phyloP scores from a whole-genome alignment of 2,797 vertebrate species.

The Acanthornis magna region DNA sequence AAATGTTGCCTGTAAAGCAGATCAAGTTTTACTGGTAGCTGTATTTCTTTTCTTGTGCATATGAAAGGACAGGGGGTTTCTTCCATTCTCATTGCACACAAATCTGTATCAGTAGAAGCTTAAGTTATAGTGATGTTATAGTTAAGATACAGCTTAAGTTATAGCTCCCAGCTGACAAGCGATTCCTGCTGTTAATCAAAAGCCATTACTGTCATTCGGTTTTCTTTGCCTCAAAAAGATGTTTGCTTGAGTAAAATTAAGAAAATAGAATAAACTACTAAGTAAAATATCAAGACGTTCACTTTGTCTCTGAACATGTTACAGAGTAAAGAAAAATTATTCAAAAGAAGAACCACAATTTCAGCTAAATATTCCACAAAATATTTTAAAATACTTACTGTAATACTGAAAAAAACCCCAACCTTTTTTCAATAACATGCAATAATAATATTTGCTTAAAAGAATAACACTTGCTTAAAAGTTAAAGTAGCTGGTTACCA shows the following conservation, averaged over 20 bases:
- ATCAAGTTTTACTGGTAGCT: background rate
- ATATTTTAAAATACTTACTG: background rate
- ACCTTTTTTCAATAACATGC: background rate
- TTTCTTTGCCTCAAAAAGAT: background rate
- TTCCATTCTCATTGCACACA: background rate
- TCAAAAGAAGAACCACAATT: background rate
- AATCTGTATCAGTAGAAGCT: background rate
- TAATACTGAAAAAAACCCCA: background rate
- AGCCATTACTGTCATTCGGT: background rate
- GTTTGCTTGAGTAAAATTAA: background rate
- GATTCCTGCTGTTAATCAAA: background rate
- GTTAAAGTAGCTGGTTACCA: background rate
- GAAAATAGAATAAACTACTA: background rate
- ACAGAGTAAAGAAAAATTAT: background rate
- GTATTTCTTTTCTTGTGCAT: background rate
- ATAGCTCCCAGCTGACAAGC: background rate
- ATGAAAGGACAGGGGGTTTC: background rate
- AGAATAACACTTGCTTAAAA: background rate
- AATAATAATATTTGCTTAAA: background rate
- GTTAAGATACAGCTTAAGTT: background rate
- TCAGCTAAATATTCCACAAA: background rate
- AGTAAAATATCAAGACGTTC: background rate
- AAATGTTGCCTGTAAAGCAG: background rate
- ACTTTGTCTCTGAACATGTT: background rate
- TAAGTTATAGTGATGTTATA: background rate